These are phyloP conservation scores for Flabesymbios commensalis DNA, from an alignment of 2,888 invertebrate genomes.

Conservation along the genomic window DNA sequence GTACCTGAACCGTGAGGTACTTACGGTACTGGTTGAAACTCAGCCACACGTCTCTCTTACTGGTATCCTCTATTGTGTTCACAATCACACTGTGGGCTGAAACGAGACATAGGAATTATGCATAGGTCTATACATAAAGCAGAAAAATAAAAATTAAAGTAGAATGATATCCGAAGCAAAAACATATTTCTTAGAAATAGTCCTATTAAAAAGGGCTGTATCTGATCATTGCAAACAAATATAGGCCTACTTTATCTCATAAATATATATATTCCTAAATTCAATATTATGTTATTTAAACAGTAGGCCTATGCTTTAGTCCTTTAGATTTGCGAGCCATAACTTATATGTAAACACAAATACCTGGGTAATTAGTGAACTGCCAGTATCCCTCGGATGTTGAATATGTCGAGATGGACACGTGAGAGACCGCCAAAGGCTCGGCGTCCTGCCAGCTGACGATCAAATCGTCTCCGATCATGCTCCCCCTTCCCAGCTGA, in stretches of 20 bases:
- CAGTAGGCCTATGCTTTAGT: too few species aligned
- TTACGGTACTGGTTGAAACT: neutral
- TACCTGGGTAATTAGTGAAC: constrained; percentile 6
- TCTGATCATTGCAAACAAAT: too few species aligned
- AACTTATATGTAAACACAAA: neutral
- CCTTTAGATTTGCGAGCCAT: neutral
- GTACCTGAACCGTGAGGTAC: neutral
- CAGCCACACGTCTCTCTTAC: neutral
- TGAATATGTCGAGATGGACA: constrained; percentile 15
- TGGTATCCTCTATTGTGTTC: neutral
- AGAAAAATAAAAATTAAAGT: neutral
- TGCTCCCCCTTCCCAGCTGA: constrained; percentile 1
- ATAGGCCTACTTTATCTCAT: too few species aligned
- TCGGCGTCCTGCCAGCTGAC: constrained; percentile 4
- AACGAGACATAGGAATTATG: too few species aligned
- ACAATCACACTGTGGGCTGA: neutral
- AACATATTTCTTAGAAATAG: too few species aligned
- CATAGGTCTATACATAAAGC: too few species aligned
- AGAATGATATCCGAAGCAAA: neutral
- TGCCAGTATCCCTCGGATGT: constrained; percentile 5
- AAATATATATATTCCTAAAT: too few species aligned
- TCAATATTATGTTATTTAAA: too few species aligned
- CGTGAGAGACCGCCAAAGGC: neutral
- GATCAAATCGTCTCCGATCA: neutral
- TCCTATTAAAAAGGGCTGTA: too few species aligned